Conservation (phyloP, 2,113 vertebrate species). For the Eubucco bourcierii region DNA sequence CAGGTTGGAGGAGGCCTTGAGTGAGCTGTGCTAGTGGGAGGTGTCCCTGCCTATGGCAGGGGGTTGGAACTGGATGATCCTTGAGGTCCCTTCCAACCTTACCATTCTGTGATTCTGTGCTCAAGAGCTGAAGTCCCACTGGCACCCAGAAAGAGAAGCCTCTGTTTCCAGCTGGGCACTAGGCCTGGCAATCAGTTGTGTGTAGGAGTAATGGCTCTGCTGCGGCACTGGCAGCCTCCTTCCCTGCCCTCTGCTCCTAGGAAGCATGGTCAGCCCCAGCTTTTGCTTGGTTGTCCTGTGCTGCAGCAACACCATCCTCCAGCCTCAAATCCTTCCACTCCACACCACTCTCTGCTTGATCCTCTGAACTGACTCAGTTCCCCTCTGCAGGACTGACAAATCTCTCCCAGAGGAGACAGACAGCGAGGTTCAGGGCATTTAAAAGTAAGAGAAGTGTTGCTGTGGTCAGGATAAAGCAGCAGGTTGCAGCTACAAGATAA, state of each 20-base stretch:
- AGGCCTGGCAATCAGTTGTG: fast-evolving
- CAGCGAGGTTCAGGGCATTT: background rate
- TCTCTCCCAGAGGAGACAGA: background rate
- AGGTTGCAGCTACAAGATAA: background rate
- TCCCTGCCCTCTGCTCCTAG: background rate
- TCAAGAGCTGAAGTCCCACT: background rate
- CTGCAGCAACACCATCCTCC: background rate
- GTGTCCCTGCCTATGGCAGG: no score
- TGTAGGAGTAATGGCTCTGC: fast-evolving
- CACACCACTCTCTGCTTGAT: background rate
- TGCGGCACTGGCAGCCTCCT: fast-evolving
- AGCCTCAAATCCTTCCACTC: background rate
- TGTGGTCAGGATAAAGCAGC: background rate
- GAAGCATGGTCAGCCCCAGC: background rate
- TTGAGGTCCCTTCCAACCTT: no score
- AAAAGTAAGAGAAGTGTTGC: background rate
- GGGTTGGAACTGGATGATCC: no score
- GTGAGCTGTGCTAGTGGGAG: no score
- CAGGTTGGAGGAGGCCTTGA: no score
- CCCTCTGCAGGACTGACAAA: background rate
- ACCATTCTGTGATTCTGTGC: no score
- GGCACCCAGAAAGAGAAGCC: background rate
- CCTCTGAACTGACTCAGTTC: background rate
- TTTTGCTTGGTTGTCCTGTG: fast-evolving
- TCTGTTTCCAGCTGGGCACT: background rate